Conservation (phyloP, 2,888 invertebrate species). For the Sarcophaga carnaria region DNA sequence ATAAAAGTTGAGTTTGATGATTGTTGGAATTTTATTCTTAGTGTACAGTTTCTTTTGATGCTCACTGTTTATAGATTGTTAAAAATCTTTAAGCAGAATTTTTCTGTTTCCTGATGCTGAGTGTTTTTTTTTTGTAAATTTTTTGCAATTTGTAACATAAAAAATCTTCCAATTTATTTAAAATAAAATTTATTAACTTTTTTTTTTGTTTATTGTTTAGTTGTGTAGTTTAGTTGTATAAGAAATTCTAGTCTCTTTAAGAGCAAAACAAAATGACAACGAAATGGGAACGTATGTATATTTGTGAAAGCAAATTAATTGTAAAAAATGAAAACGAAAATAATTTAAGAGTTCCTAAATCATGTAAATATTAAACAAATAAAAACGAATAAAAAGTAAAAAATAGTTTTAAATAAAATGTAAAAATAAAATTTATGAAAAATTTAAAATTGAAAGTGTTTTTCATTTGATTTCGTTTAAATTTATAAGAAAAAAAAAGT, state of each 20-base stretch:
- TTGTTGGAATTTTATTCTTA: too few species aligned
- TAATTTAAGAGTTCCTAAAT: slow-evolving; percentile 40
- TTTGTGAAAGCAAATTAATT: slow-evolving; percentile 25
- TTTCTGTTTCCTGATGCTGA: not conserved
- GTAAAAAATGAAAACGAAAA: slow-evolving; percentile 14
- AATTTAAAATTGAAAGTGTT: too few species aligned
- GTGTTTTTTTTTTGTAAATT: slow-evolving; percentile 6
- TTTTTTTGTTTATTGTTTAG: not conserved
- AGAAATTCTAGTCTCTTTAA: slow-evolving; percentile 71
- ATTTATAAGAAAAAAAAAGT: too few species aligned
- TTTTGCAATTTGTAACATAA: slow-evolving; percentile 54
- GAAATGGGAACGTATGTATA: slow-evolving; percentile 44
- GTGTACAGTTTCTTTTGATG: too few species aligned
- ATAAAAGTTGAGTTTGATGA: too few species aligned
- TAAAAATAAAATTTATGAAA: too few species aligned
- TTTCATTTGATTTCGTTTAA: too few species aligned
- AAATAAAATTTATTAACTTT: not conserved
- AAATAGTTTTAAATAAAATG: too few species aligned
- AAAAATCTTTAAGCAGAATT: too few species aligned
- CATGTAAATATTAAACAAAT: slow-evolving; percentile 46
- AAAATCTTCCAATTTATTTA: slow-evolving; percentile 57
- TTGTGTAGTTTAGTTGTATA: slow-evolving; percentile 33
- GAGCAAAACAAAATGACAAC: slow-evolving; percentile 55
- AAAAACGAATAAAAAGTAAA: slow-evolving; percentile 30
- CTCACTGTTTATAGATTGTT: too few species aligned